Conservation (phyloP, 30 jellyfish, hydroid and myxozoan genomes). For the Cassiopea andromeda region DNA sequence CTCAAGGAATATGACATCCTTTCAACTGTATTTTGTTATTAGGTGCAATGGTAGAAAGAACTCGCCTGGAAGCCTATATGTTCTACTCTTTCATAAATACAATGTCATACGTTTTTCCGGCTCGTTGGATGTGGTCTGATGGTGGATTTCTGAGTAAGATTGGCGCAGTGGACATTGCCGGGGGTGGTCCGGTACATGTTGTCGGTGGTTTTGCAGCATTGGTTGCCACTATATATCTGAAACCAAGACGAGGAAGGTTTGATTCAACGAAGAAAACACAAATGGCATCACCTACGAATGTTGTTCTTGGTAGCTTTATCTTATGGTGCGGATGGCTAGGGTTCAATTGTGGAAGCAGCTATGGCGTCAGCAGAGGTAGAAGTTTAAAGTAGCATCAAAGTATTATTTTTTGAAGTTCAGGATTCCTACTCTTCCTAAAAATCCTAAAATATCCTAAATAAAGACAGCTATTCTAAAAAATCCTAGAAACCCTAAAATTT, state of each 20-base stretch:
- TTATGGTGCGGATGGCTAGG: conserved; percentile 98
- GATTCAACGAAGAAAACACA: not conserved
- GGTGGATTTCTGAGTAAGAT: conserved; percentile 63
- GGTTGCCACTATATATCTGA: conserved; percentile 74
- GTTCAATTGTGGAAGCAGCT: conserved; percentile 87
- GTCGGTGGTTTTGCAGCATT: conserved; percentile 86
- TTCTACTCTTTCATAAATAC: conserved; percentile 73
- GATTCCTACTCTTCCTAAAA: too few relatives aligned
- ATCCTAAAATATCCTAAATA: too few relatives aligned
- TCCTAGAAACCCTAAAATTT: too few relatives aligned
- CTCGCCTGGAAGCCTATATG: conserved; percentile 78
- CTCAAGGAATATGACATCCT: too few relatives aligned
- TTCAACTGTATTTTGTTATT: not conserved
- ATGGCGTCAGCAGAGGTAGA: conserved; percentile 85
- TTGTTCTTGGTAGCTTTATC: conserved; percentile 85
- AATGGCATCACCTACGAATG: conserved; percentile 85
- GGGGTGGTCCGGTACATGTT: conserved; percentile 88
- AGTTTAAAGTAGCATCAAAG: too few relatives aligned
- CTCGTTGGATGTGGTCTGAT: conserved; percentile 90
- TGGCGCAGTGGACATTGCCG: conserved; percentile 91
- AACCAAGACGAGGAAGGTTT: conserved; percentile 75
- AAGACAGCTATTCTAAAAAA: too few relatives aligned
- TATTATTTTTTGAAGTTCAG: too few relatives aligned
- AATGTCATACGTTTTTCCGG: conserved; percentile 76
- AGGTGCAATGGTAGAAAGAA: conserved; percentile 95